Evolutionary conservation across 2,888 invertebrate genomes (phyloP).

Genomic region (Hipparchia sbordonii): DNA sequence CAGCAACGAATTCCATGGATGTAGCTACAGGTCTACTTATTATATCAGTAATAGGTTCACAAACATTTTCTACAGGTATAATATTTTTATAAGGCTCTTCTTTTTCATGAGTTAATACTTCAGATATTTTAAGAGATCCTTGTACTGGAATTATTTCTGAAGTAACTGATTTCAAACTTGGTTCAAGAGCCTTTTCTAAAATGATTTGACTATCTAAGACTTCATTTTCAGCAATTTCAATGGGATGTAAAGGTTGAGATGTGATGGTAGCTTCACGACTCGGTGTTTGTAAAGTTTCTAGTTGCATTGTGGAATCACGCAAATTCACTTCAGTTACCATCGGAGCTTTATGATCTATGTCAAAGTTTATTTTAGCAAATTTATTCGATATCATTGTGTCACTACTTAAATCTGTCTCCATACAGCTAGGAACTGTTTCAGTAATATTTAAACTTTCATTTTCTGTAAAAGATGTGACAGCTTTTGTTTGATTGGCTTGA

Average conservation of each 20-base stretch:
- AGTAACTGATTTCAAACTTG: conserved; percentile 57
- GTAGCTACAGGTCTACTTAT: conserved; percentile 77
- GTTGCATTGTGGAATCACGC: conserved; percentile 56
- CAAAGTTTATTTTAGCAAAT: conserved; percentile 79
- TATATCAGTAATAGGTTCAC: conserved; percentile 70
- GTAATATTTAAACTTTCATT: conserved; percentile 84
- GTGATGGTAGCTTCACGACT: conserved; percentile 64
- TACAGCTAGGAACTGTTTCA: conserved; percentile 67
- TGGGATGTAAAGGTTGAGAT: conserved; percentile 56
- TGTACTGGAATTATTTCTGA: conserved; percentile 56
- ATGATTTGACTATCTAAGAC: conserved; percentile 70
- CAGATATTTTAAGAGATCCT: conserved; percentile 60
- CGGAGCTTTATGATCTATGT: conserved; percentile 78
- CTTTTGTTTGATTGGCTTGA: conserved; percentile 78
- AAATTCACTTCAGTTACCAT: conserved; percentile 73
- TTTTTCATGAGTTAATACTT: conserved; percentile 67
- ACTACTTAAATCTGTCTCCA: conserved; percentile 76
- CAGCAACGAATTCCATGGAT: conserved; percentile 72
- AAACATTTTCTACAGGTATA: conserved; percentile 46
- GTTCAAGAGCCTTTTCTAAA: conserved; percentile 50
- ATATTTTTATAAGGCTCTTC: conserved; percentile 55
- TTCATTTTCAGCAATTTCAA: conserved; percentile 69
- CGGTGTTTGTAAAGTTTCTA: conserved; percentile 51
- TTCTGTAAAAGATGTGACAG: conserved; percentile 80
- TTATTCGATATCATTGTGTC: conserved; percentile 62